Base-by-base conservation (phyloP, 1,140 invertebrate species). In the Drosophila burlai region DNA sequence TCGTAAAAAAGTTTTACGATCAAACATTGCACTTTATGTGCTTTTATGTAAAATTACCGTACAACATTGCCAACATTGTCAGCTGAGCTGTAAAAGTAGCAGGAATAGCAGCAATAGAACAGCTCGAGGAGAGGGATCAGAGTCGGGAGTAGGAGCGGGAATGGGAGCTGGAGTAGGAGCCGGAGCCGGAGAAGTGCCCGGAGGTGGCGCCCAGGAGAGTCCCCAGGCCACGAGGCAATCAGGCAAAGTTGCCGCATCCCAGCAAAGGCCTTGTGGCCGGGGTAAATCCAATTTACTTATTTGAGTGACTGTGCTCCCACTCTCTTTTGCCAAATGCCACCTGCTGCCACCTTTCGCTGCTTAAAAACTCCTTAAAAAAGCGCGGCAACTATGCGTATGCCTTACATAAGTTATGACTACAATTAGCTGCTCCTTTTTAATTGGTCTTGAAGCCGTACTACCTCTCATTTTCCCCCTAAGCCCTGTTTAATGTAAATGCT, bases 1-100 rank as follows among this genome's bases (percentile, higher is more conserved):
- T 90, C 85, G 85, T 90, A 90, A 90, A 90, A 90, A 90, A 90
- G 86, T 90, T 90, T 90, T 90, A 90, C 85, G 85, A 90, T 90
- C 85, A 90, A 90, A 90, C 85, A 90, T 91, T 90, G 85, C 85
- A 90, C 81, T 90, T 90, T 90, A 90, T 90, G 85, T 90, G 85
- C 85, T 90, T 90, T 91, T 90, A 90, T 90, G 85, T 90, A 90
- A 90, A 90, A 90, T 90, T 90, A 90, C 85, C 85, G 81, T 90
- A 85, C 79, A 90, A 81, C 85, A 90, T 90, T 90, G 85, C 81
- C 85, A 90, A 90, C 85, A 90, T 90, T 90, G 85, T 90, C 85
- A 90, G 85, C 85, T 85, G 86, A 91, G 85, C 85, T 91, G 86
- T 90, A 90, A 90, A 90, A 89, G 84, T 80, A 81, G 84, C 81